Base-by-base conservation (phyloP, 2,113 vertebrate genomes). In the Ceuthmochares aereus region DNA sequence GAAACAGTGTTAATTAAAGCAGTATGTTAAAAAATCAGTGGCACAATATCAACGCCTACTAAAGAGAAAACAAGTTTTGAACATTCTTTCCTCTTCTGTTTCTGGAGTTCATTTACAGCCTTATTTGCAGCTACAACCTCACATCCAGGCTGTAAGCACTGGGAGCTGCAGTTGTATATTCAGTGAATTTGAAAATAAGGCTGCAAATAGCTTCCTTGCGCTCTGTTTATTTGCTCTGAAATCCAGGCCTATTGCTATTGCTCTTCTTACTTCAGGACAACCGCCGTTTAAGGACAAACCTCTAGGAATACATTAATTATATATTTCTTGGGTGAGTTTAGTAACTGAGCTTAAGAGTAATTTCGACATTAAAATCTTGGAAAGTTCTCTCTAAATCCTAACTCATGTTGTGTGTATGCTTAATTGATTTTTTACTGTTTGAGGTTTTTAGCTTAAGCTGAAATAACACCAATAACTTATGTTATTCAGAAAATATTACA, bases 1-100 rank as follows among this genome's bases (percentile, higher is more conserved):
- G 52, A 96, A 95, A 88, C 6, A 67, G 76, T 88, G 89, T 77
- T 95, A 97, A 97, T 95, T 95, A 91, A 97, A 93, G 54, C 81
- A 84, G 63, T 58, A 67, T 68, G 56, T 84, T 84, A 89, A 89
- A 88, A 91, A 85, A 90, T 49, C 62, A 91, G 90, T 85, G 66
- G 47, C 86, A 96, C 40, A 92, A 87, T 87, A 93, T 76, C 85
- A 94, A 95, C 12, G 2, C 76, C 84, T 56, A 95, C 86, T 60
- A 63, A 81, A 66, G 36, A 86, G 85, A 93, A 73, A 84, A 76
- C 54, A 73, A 73, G 69, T 85, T 87, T 42, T 66, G 74, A 83
- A 59, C 16, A 26, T 13, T n/a, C 36, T 68, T 78, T 72, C 40
- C 55, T 45, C 51, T 80, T 83, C 72, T 58, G 58, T 55, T 87